These are phyloP conservation scores for Tenebrio molitor DNA, from an alignment of 1,140 invertebrate species.

Conservation along the genomic window DNA sequence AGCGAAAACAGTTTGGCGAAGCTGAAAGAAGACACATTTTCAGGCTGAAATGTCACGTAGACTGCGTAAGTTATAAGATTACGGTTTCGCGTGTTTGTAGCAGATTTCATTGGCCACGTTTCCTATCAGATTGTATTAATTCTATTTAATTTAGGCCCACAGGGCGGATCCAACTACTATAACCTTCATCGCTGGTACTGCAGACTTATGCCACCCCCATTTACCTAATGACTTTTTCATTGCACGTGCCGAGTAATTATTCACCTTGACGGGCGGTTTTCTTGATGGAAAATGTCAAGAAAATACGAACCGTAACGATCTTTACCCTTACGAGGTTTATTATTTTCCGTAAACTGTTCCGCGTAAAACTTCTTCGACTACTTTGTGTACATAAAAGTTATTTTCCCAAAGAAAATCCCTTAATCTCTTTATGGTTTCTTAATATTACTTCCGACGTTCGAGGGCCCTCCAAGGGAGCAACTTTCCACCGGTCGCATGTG, in stretches of 20 bases:
- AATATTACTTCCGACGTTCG: slow-evolving; percentile 23
- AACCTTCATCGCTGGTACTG: slow-evolving; percentile 27
- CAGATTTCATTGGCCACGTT: slow-evolving; percentile 52
- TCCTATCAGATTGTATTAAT: slow-evolving; percentile 57
- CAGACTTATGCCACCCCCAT: slow-evolving; percentile 39
- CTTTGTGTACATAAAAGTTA: slow-evolving; percentile 37
- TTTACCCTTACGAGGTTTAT: slow-evolving; percentile 32
- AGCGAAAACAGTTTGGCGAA: slow-evolving; percentile 30
- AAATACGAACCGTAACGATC: slow-evolving; percentile 7
- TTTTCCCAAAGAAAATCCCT: slow-evolving; percentile 34
- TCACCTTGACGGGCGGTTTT: neutral
- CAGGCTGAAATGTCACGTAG: slow-evolving; percentile 50
- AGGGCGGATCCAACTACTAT: slow-evolving; percentile 35
- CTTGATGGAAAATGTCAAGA: neutral
- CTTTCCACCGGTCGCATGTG: slow-evolving; percentile 28
- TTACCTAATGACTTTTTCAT: slow-evolving; percentile 47
- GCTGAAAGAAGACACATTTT: slow-evolving; percentile 48
- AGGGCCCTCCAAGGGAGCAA: slow-evolving; percentile 24
- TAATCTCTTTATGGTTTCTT: slow-evolving; percentile 40
- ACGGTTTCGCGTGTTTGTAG: slow-evolving; percentile 50
- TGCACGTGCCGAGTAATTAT: slow-evolving; percentile 22
- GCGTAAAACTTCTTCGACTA: slow-evolving; percentile 14
- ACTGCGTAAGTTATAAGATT: slow-evolving; percentile 53
- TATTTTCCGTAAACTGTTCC: slow-evolving; percentile 19
- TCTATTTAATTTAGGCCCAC: slow-evolving; percentile 53